Evolutionary conservation across 2,113 vertebrate species (phyloP).

Genomic region (Equus quagga): DNA sequence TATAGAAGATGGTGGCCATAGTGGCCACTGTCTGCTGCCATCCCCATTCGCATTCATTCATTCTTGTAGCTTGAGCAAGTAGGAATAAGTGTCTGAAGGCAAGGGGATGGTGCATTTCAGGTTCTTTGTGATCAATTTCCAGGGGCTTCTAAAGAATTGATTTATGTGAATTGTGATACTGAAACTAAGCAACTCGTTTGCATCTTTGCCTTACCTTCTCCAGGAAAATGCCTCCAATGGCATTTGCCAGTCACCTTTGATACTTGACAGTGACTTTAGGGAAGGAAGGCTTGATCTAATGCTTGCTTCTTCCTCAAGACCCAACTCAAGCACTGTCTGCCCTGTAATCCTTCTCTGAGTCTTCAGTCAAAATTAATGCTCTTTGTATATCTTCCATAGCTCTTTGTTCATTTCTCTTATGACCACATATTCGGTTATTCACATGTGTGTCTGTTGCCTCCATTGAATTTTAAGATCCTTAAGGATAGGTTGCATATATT

Average conservation of each 20-base stretch:
- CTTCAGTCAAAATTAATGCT: neutral
- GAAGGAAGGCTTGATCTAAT: neutral
- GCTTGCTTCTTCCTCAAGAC: neutral
- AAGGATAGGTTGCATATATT: neutral
- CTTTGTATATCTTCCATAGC: neutral
- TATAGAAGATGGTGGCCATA: neutral
- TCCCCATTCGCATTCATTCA: neutral
- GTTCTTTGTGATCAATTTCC: slow-evolving; percentile 48
- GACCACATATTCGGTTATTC: neutral
- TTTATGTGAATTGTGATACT: neutral
- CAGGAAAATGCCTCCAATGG: neutral
- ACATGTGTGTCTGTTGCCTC: neutral
- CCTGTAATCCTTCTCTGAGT: neutral
- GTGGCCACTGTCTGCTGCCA: no score
- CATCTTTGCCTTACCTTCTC: neutral
- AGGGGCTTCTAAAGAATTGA: slow-evolving; percentile 60
- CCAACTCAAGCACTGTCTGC: neutral
- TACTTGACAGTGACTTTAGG: neutral
- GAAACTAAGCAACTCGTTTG: slow-evolving; percentile 21
- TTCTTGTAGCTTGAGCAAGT: slow-evolving; percentile 43
- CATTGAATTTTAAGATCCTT: neutral
- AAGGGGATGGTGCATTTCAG: slow-evolving; percentile 11
- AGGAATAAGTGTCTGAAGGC: slow-evolving; percentile 49
- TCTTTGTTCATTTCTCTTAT: neutral
- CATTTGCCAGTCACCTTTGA: neutral